phyloP scores from a whole-genome alignment of 2,888 invertebrate species.

The Drosophila gaucha region DNA sequence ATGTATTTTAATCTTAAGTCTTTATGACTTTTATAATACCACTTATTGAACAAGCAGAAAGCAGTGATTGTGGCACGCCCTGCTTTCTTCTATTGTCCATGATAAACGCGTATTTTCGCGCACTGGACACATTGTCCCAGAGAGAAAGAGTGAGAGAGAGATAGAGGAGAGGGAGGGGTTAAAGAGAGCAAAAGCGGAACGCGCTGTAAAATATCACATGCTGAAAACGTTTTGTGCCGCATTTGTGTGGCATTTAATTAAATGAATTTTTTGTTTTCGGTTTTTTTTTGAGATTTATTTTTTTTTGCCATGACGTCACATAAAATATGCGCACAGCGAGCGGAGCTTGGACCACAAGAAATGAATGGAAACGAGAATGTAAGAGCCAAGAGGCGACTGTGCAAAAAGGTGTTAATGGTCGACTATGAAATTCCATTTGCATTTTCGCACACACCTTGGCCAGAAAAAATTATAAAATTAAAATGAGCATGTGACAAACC shows the following conservation, averaged over 20 bases:
- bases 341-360: constrained; percentile 32
- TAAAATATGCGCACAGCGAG: constrained; percentile 62
- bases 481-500: constrained; percentile 35
- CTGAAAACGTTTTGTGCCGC: constrained; percentile 69
- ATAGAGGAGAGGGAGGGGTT: not conserved
- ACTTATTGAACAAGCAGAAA: constrained; percentile 9
- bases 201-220: constrained; percentile 64
- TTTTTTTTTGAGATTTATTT: constrained; percentile 17
- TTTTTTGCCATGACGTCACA: constrained; percentile 49
- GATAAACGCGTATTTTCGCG: constrained; percentile 26
- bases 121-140: constrained; percentile 8
- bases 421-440: constrained; percentile 81
- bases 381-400: constrained; percentile 43
- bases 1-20: not conserved
- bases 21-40: not conserved
- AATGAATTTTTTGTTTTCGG: constrained; percentile 65
- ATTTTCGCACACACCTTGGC: constrained; percentile 57
- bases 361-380: constrained; percentile 48
- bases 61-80: not conserved
- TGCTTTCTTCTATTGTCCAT: not conserved
- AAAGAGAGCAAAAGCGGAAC: constrained; percentile 6
- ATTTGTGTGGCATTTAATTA: constrained; percentile 79
- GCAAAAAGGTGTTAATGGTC: constrained; percentile 78
- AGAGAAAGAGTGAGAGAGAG: not conserved
- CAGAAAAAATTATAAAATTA: constrained; percentile 48